A percentile compares a stretch with the other conserved stretches of the same genome.
These are phyloP conservation scores for Gerosis bhagava DNA, from an alignment of 2,888 invertebrate species.

Conservation along the genomic window DNA sequence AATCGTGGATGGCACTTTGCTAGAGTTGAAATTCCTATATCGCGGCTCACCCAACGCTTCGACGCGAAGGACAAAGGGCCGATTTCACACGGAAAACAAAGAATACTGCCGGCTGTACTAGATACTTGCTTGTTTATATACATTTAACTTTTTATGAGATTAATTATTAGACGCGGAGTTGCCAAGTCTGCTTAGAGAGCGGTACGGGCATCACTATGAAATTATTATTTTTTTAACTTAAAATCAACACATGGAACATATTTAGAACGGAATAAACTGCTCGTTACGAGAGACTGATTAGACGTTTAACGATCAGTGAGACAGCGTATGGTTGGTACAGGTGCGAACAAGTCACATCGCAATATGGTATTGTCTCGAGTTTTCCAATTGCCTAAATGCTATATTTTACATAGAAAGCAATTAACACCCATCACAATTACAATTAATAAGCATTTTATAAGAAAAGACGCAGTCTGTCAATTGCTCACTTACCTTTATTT, in stretches of 20 bases:
- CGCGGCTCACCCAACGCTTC: constrained; percentile 70
- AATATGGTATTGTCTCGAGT: constrained; percentile 54
- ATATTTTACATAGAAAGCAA: constrained; percentile 47
- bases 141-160: constrained; percentile 52
- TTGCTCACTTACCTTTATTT: constrained; percentile 74
- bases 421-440: constrained; percentile 47
- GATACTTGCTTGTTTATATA: constrained; percentile 55
- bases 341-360: constrained; percentile 42
- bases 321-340: constrained; percentile 51
- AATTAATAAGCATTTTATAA: constrained; percentile 59
- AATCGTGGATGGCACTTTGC: constrained; percentile 77
- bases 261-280: constrained; percentile 25
- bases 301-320: constrained; percentile 29
- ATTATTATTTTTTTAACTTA: constrained; percentile 51
- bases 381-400: constrained; percentile 35
- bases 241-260: constrained; percentile 50
- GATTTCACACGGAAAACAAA: constrained; percentile 76
- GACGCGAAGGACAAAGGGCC: constrained; percentile 75
- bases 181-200: constrained; percentile 65
- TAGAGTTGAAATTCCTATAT: constrained; percentile 77
- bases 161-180: constrained; percentile 56
- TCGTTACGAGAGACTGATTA: constrained; percentile 39
- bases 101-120: constrained; percentile 69
- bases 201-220: constrained; percentile 66
- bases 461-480: constrained; percentile 80